These are phyloP conservation scores for Philereme vetulata DNA, from an alignment of 2,888 invertebrate genomes.

Conservation along the genomic window DNA sequence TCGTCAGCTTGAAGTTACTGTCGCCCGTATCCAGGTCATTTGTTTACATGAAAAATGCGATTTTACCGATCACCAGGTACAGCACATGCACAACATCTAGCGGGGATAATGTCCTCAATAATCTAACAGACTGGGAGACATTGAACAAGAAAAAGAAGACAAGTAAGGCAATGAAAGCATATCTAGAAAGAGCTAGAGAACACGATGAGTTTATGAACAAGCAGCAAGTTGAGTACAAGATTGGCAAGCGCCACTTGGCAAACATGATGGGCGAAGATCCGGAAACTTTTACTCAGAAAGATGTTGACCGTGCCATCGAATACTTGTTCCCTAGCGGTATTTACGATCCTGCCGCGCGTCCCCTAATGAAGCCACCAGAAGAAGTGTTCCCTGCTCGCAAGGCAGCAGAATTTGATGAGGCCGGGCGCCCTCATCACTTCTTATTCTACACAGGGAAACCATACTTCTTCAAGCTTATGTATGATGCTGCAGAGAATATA, in stretches of 20 bases:
- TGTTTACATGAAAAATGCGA: slow-evolving; percentile 43
- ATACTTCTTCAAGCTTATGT: slow-evolving; percentile 91
- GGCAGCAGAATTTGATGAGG: slow-evolving; percentile 95
- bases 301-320: slow-evolving; percentile 93
- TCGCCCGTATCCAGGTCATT: slow-evolving; percentile 50
- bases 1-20: slow-evolving; percentile 53
- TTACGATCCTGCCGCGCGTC: slow-evolving; percentile 92
- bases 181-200: slow-evolving; percentile 91
- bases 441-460: slow-evolving; percentile 96
- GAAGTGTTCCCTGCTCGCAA: slow-evolving; percentile 93
- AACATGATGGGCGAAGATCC: slow-evolving; percentile 99
- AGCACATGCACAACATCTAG: slow-evolving; percentile 48
- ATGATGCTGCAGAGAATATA: slow-evolving; percentile 89
- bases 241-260: slow-evolving; percentile 97
- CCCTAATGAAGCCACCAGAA: slow-evolving; percentile 95
- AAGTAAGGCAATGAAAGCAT: slow-evolving; percentile 95
- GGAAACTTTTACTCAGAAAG: slow-evolving; percentile 93
- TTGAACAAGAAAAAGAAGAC: slow-evolving; percentile 84
- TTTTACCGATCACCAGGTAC: slow-evolving; percentile 50
- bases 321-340: slow-evolving; percentile 99
- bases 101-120: slow-evolving; percentile 51
- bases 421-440: slow-evolving; percentile 95
- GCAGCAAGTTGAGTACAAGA: slow-evolving; percentile 91
- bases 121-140: slow-evolving; percentile 73
- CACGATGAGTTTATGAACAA: slow-evolving; percentile 93